Conservation (phyloP, 1,140 invertebrate species). For the Leptoteleia sp. region DNA sequence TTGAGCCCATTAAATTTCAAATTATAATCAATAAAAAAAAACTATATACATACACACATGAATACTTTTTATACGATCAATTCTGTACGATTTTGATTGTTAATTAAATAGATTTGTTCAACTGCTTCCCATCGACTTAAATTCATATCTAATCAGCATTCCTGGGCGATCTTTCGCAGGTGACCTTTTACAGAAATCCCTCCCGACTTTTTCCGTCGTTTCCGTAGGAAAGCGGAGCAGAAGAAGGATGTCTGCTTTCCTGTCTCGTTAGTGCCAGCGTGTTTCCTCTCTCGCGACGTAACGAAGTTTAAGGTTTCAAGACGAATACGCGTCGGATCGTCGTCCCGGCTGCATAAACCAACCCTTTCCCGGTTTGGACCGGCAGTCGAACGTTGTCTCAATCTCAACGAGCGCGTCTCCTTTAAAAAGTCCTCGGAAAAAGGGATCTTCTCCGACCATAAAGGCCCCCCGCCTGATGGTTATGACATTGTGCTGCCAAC, state of each 20-base stretch:
- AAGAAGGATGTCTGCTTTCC: conserved; percentile 51
- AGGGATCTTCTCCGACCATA: conserved; percentile 35
- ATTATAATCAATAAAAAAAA: too few species aligned
- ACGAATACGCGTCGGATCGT: conserved; percentile 54
- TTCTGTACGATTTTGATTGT: too few species aligned
- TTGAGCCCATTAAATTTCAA: too few species aligned
- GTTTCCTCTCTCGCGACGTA: conserved; percentile 60
- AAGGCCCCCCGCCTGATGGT: conserved; percentile 40
- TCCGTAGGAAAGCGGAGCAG: conserved; percentile 29
- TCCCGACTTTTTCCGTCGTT: too few species aligned
- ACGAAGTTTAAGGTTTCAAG: conserved; percentile 67
- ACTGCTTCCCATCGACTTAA: too few species aligned
- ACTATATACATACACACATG: too few species aligned
- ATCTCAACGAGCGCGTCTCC: conserved; percentile 38
- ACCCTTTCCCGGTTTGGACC: conserved; percentile 24
- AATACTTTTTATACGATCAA: too few species aligned
- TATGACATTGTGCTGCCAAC: conserved; percentile 54
- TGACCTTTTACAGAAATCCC: too few species aligned
- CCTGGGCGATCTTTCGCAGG: too few species aligned
- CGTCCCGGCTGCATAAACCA: conserved; percentile 52
- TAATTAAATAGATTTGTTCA: too few species aligned
- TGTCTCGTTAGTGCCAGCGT: conserved; percentile 64
- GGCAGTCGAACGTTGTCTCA: conserved; percentile 39
- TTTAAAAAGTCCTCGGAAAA: conserved; percentile 51
- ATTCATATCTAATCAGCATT: too few species aligned